Evolutionary conservation across 2,113 vertebrate species (phyloP), one percentile per base, ranked within the genome.

Genomic region (Narcine bancroftii): DNA sequence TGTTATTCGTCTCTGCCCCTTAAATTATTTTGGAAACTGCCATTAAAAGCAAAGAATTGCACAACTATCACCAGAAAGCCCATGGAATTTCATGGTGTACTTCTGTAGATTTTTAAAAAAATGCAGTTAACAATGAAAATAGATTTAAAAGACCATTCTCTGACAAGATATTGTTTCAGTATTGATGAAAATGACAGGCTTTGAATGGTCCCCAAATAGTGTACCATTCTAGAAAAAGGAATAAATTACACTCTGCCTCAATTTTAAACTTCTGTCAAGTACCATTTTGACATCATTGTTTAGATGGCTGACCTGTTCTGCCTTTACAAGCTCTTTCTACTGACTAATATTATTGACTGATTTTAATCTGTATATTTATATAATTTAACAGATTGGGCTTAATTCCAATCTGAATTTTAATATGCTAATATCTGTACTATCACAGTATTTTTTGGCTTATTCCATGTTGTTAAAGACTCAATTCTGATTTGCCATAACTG

Each of bases 331-430:
- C 63, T 91, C 63, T 42, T 71, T 91, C 60, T 65, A 91, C 89
- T 91, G 89, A 47, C 89, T 91, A 66, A 91, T 91, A 47, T 36
- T 13, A 60, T 87, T 91, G 65, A 91, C 42, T 71, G 63, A 91
- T 91, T 39, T 66, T 69, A 91, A 91, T 91, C n/a, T 69, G 63
- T 69, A 3, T 69, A 91, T 91, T 91, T 69, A 91, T 66, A 89
- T 91, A 69, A 91, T 69, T 91, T 91, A 91, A 91, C 65, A 91
- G 89, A 42, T 69, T 91, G 89, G 63, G 11, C 45, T 66, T 69
- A 91, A 91, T 1, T 42, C 89, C 89, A 47, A 69, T 69, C 36
- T 33, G 65, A 69, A 42, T 91, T 91, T 71, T 69, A 69, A 91
- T 69, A 91, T 91, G 63, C 63, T 91, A 91, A 87, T 87, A 60